Conservation (phyloP, 2,888 invertebrate species). For the Glaucopsyche alexis region DNA sequence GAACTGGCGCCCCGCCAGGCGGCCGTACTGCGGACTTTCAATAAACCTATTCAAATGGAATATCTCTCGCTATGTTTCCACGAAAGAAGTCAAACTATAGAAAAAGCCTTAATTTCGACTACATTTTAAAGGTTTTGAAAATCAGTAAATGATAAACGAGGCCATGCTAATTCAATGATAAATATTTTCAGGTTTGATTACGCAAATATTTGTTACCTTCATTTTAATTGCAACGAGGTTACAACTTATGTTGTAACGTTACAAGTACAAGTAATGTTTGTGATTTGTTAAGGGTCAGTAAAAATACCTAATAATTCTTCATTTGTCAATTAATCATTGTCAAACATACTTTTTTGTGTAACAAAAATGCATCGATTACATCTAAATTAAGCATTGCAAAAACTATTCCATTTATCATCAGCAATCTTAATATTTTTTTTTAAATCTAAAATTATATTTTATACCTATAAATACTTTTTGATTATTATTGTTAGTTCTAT, state of each 20-base stretch:
- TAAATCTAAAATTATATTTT: no score
- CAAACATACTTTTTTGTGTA: no score
- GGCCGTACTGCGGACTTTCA: conserved; percentile 77
- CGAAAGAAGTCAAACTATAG: conserved; percentile 72
- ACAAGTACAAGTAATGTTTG: no score
- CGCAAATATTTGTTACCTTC: background rate
- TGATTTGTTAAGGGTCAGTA: no score
- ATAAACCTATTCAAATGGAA: conserved; percentile 75
- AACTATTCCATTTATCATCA: no score
- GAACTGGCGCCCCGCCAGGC: conserved; percentile 71
- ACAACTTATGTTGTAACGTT: no score
- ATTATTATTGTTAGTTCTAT: background rate
- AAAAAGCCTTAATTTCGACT: conserved; percentile 43
- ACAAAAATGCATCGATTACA: no score
- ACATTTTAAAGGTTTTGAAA: conserved; percentile 9
- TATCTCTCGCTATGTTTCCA: conserved; percentile 75
- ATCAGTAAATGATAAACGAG: background rate
- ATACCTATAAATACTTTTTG: background rate
- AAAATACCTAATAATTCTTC: no score
- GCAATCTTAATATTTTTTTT: no score
- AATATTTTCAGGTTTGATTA: background rate
- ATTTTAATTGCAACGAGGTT: no score
- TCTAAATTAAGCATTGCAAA: no score
- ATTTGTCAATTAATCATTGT: no score
- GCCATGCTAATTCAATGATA: background rate